Evolutionary conservation across 1,140 invertebrate species (phyloP).

Genomic region (Solenopsis invicta): DNA sequence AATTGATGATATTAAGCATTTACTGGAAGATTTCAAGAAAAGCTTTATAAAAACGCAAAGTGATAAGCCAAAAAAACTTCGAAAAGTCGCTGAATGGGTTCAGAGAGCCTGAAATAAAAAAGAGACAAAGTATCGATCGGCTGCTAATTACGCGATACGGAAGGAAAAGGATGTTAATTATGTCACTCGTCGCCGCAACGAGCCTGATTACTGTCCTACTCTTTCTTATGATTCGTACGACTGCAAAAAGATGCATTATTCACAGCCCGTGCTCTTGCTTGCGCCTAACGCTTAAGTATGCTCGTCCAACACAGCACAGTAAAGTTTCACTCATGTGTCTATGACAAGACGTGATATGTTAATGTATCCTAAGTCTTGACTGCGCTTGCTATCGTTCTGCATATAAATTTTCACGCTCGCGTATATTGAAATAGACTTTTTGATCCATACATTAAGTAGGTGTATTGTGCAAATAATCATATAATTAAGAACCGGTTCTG

Average conservation of each 20-base stretch:
- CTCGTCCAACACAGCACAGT: conserved; percentile 37
- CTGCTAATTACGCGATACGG: not conserved
- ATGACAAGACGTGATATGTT: conserved; percentile 72
- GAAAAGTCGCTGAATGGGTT: not conserved
- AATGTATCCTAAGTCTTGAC: conserved; percentile 42
- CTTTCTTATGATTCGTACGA: not conserved
- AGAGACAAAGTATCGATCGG: conserved; percentile 34
- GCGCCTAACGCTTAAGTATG: conserved; percentile 69
- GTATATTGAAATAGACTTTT: not conserved
- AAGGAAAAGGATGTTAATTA: conserved; percentile 40
- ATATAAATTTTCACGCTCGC: conserved; percentile 13
- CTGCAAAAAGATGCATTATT: conserved; percentile 67
- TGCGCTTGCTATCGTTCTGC: not conserved
- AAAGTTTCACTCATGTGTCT: conserved; percentile 27
- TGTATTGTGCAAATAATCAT: conserved; percentile 2
- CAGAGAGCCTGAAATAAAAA: not conserved
- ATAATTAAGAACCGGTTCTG: not conserved
- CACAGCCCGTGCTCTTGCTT: conserved; percentile 73
- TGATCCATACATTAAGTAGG: not conserved
- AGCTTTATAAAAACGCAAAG: not conserved
- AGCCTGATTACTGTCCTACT: not conserved
- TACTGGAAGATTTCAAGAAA: not conserved
- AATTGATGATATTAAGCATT: not conserved
- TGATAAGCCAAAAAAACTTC: not conserved
- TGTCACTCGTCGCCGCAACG: not conserved